Evolutionary conservation across 53 echinoderm and acorn worm genomes (phyloP), one percentile per base, ranked within the genome.

Genomic region (Apostichopus leukothele): DNA sequence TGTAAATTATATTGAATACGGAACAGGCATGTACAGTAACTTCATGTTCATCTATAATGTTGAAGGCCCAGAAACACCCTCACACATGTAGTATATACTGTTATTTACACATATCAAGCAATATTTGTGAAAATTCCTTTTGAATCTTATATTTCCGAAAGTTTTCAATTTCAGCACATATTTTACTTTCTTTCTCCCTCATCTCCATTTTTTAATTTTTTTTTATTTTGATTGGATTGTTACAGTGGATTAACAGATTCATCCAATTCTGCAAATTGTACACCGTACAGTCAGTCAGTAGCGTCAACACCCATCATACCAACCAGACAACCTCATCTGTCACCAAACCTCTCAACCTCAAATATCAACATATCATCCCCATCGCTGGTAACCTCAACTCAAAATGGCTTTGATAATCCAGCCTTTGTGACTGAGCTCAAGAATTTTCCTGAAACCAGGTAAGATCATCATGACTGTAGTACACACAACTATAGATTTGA

Each of bases 211-310:
- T 71, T 18, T 71, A 5, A 57, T 57, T 57, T 57, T 0, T 55
- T 57, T 9, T 57, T 1, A 7, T 57, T 57, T 57, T 57, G 57
- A 57, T 57, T 57, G 57, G 7, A 9, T 57, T 10, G 0, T 57
- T 57, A 57, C 67, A 85, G 85, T 23, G 67, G 50, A 12, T 85
- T 85, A 67, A 85, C 85, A 66, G 85, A 85, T 7, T 85, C 85
- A 18, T 85, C 85, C 5, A 85, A 85, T 60, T 85, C 85, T 50
- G 85, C 85, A 21, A 27, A 7, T 59, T 85, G 85, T 51, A 85
- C 85, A 12, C 85, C 85, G 68, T 85, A 85, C 71, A 85, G 23
- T 60, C 85, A 85, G 85, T 85, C 85, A 5, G 85, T 85, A 13
- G 67, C 67, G 10, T 85, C 85, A 1, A 85, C 85, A n/a, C 85